Evolutionary conservation across 2,797 vertebrate species (phyloP), one percentile per base, ranked within the genome.

Genomic region (Podarcis siculus): DNA sequence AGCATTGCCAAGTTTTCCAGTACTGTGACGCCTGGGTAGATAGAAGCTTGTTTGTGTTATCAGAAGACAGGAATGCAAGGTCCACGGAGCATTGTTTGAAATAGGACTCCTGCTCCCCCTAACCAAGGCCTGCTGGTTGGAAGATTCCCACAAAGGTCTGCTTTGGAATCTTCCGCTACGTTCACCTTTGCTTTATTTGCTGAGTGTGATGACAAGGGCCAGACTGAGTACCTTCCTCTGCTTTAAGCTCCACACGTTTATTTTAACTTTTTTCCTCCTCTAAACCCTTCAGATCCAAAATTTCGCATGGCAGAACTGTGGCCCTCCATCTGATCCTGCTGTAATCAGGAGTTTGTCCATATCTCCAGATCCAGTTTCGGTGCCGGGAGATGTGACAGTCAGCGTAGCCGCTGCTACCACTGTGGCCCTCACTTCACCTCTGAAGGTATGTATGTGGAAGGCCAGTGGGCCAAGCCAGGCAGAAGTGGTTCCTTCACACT

Each of bases 291-390:
- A 94, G 95, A 81, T 96, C 2, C 61, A 89, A 82, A 91, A 82
- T 82, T 97, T 97, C 93, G 88, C 92, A 37, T 97, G 97, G 97
- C 92, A 96, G 67, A 96, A 97, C 91, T 97, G 97, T 0, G 95
- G 95, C 21, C 92, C 88, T 3, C 92, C 88, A 30, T 96, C 30
- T 0, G 95, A 96, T 25, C 97, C 97, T 0, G 95, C 94, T 0
- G 77, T 96, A 85, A 87, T 97, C 87, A 90, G 93, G 79, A 96
- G 94, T 89, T 95, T 97, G 67, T 94, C 92, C 0, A 21, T 97
- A 88, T 83, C 92, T 0, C 97, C 97, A 0, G 95, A 97, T 90
- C 97, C 97, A 13, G 89, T 97, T 72, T n/a, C 17, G 8, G 77
- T 97, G 75, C 97, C 97, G 0, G 97, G 97, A 64, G 94, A 93